phyloP scores from a whole-genome alignment of 2,888 invertebrate genomes.

The Cantharis nigra region DNA sequence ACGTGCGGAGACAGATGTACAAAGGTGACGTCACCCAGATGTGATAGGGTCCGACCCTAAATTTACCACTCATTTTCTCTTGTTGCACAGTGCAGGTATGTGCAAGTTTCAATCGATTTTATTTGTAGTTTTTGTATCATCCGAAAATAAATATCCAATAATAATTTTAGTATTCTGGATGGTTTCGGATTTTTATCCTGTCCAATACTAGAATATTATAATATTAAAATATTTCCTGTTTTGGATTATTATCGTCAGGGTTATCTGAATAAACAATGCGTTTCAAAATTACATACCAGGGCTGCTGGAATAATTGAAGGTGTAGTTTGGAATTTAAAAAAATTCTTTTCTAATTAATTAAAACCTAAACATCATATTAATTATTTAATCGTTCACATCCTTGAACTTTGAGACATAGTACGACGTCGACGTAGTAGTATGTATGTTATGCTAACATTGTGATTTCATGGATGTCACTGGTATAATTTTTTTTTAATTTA shows the following conservation, averaged over 20 bases:
- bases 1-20: slow-evolving; percentile 37
- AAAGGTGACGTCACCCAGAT: slow-evolving; percentile 31
- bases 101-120: neutral
- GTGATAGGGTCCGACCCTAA: slow-evolving; percentile 29
- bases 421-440: neutral
- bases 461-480: neutral
- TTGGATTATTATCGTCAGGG: neutral
- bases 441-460: neutral
- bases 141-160: neutral
- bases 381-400: neutral
- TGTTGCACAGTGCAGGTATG: slow-evolving; percentile 3
- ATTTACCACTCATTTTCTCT: slow-evolving; percentile 9
- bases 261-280: neutral
- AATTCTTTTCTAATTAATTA: neutral
- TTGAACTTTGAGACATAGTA: neutral
- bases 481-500: neutral
- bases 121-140: neutral
- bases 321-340: neutral
- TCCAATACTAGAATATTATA: neutral
- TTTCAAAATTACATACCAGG: neutral
- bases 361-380: neutral
- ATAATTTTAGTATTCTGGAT: too few species aligned
- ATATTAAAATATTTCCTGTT: neutral
- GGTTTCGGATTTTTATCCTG: neutral
- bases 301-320: neutral